These are phyloP conservation scores for Apeira syringaria DNA, from an alignment of 2,888 invertebrate species.

Conservation along the genomic window DNA sequence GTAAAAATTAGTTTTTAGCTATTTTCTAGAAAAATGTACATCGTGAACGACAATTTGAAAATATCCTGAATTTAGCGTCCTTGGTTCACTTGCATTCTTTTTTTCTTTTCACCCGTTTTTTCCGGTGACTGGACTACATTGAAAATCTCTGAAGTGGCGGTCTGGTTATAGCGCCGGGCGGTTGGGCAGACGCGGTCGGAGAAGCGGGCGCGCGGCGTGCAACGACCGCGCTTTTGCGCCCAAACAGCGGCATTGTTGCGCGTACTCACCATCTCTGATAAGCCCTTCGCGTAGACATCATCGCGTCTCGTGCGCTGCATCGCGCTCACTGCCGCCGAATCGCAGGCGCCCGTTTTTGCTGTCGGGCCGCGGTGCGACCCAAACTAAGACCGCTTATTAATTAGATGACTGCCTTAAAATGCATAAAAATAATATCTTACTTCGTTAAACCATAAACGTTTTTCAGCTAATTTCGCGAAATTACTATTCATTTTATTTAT, in stretches of 20 bases:
- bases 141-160: constrained; percentile 54
- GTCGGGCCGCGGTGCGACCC: constrained; percentile 30
- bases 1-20: too few species aligned
- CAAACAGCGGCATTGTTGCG: constrained; percentile 70
- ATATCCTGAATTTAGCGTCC: too few species aligned
- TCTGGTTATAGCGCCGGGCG: constrained; percentile 32
- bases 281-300: constrained; percentile 64
- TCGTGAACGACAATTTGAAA: too few species aligned
- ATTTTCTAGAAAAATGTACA: too few species aligned
- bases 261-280: constrained; percentile 65
- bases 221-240: constrained; percentile 47
- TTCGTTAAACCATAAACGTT: neutral
- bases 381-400: constrained; percentile 28
- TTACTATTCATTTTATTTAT: too few species aligned
- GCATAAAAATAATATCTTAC: constrained; percentile 18
- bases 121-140: too few species aligned
- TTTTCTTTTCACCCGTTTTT: too few species aligned
- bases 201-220: constrained; percentile 37
- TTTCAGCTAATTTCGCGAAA: too few species aligned
- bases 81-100: too few species aligned
- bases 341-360: constrained; percentile 30
- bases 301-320: constrained; percentile 46
- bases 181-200: too few species aligned
- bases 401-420: constrained; percentile 21
- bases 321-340: constrained; percentile 29